phyloP scores from a whole-genome alignment of 2,797 vertebrate genomes.

The Gorsachius magnificus region DNA sequence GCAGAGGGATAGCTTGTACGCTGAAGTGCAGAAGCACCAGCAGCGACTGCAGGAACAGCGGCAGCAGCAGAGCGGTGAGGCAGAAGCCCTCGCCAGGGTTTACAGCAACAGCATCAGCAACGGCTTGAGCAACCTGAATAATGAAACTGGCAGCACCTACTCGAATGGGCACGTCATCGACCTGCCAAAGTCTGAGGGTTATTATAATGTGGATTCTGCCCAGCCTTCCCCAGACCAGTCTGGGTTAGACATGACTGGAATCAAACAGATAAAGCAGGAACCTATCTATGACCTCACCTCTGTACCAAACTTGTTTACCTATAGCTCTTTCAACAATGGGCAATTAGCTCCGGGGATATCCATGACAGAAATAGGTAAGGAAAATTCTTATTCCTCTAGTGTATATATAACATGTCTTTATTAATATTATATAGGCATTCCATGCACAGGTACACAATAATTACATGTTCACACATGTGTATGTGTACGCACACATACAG shows the following conservation, averaged over 20 bases:
- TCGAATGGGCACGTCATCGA: constrained; percentile 94
- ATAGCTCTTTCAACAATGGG: constrained; percentile 93
- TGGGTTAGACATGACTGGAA: constrained; percentile 96
- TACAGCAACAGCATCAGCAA: constrained; percentile 92
- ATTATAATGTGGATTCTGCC: constrained; percentile 94
- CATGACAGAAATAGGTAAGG: constrained; percentile 95
- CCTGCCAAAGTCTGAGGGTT: constrained; percentile 92
- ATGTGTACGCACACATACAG: background rate
- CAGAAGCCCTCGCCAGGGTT: constrained; percentile 92
- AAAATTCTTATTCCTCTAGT: background rate
- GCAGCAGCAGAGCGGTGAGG: constrained; percentile 94
- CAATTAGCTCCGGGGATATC: constrained; percentile 92
- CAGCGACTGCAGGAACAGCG: constrained; percentile 92
- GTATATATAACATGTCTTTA: background rate
- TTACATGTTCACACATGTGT: background rate
- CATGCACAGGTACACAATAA: background rate
- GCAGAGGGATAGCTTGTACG: constrained; percentile 96
- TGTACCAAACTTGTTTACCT: constrained; percentile 97
- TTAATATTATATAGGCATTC: background rate
- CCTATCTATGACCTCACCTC: constrained; percentile 98
- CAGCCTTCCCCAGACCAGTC: constrained; percentile 98
- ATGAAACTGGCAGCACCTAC: constrained; percentile 90
- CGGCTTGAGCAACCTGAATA: constrained; percentile 89
- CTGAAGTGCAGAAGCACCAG: constrained; percentile 98
- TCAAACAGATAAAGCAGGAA: constrained; percentile 99